Evolutionary conservation across 2,888 invertebrate genomes (phyloP).

Genomic region (Cactoblastis cactorum): DNA sequence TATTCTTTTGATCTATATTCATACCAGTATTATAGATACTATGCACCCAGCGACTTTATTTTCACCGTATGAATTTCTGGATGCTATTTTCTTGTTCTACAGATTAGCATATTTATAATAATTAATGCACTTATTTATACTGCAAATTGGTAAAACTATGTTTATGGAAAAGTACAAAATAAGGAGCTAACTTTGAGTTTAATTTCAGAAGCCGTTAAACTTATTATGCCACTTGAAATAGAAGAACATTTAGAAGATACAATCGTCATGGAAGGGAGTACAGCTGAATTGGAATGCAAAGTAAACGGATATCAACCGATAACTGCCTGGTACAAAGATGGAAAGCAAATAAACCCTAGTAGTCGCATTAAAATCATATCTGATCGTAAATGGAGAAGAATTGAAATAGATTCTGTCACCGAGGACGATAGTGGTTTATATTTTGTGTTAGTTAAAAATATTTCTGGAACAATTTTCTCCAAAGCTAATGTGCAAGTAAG

Average conservation of each 20-base stretch:
- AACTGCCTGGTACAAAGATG: slow-evolving; percentile 33
- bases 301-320: slow-evolving; percentile 19
- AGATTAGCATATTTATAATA: too few species aligned
- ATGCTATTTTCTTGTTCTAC: too few species aligned
- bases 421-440: slow-evolving; percentile 33
- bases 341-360: slow-evolving; percentile 19
- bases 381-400: slow-evolving; percentile 22
- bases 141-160: too few species aligned
- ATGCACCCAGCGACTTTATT: too few species aligned
- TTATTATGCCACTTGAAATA: slow-evolving; percentile 21
- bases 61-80: too few species aligned
- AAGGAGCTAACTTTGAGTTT: too few species aligned
- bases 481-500: slow-evolving; percentile 30
- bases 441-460: slow-evolving; percentile 23
- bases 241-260: slow-evolving; percentile 28
- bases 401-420: slow-evolving; percentile 26
- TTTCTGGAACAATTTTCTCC: slow-evolving; percentile 19
- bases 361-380: slow-evolving; percentile 23
- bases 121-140: too few species aligned
- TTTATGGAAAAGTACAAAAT: too few species aligned
- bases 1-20: too few species aligned
- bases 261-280: slow-evolving; percentile 24
- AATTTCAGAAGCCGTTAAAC: slow-evolving; percentile 19
- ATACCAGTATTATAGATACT: too few species aligned
- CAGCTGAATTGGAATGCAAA: slow-evolving; percentile 30